A percentile compares a stretch with the other conserved stretches of the same genome.
Conservation (phyloP, 1,140 invertebrate genomes). For the Drosophila santomea region DNA sequence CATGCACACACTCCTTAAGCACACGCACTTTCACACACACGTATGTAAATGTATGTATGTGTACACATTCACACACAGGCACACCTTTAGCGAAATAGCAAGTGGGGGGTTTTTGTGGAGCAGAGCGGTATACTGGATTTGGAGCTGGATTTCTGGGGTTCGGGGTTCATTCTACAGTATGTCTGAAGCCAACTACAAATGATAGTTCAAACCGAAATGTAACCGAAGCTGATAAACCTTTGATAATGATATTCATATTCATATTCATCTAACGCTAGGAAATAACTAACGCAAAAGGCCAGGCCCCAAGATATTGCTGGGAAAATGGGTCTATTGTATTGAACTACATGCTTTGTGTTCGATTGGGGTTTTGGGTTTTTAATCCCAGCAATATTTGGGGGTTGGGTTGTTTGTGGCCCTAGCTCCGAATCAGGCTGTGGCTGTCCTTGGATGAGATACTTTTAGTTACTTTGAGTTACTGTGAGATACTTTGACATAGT, state of each 20-base stretch:
- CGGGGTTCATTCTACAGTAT: conserved; percentile 9
- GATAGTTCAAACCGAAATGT: conserved; percentile 31
- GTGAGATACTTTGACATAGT: no score
- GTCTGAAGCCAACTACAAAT: conserved; percentile 51
- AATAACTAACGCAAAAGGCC: conserved; percentile 18
- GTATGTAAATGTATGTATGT: background rate
- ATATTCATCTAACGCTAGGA: conserved; percentile 42
- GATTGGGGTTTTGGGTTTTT: background rate
- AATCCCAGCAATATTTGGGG: background rate
- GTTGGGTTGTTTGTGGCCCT: background rate
- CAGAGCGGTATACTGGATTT: background rate
- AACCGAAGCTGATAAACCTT: conserved; percentile 40
- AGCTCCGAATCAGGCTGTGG: conserved; percentile 18
- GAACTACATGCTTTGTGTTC: conserved; percentile 6
- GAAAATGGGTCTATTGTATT: background rate
- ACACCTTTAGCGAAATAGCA: conserved; percentile 14
- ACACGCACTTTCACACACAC: conserved; percentile 21
- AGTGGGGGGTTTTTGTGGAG: conserved; percentile 4
- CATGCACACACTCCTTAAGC: conserved; percentile 32
- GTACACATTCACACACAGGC: conserved; percentile 6
- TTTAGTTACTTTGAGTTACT: background rate
- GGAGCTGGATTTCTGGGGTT: background rate
- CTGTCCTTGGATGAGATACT: conserved; percentile 13
- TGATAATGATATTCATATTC: conserved; percentile 32
- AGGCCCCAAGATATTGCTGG: conserved; percentile 1